A percentile compares a stretch with the other conserved stretches of the same genome.
Conservation (phyloP, 2,888 invertebrate species). For the Diaphora mendica region DNA sequence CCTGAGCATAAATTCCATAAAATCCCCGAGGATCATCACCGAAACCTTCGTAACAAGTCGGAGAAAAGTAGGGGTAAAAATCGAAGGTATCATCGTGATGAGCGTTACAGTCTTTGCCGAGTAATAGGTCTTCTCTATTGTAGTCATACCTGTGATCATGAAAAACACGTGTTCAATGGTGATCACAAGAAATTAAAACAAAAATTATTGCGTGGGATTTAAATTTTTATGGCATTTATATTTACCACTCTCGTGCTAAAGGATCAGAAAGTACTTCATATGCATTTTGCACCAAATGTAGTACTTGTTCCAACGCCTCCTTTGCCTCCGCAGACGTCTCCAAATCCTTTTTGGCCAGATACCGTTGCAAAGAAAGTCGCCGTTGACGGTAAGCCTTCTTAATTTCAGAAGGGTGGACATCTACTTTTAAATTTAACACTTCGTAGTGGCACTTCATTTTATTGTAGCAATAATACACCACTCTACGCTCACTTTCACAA, state of each 20-base stretch:
- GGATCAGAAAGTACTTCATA: conserved; percentile 97
- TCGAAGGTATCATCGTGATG: conserved; percentile 96
- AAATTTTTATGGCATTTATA: conserved; percentile 45
- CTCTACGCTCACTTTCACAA: conserved; percentile 38
- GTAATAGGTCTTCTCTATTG: conserved; percentile 96
- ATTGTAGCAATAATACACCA: too few species aligned
- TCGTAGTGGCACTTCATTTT: conserved; percentile 98
- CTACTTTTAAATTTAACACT: conserved; percentile 91
- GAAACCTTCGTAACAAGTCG: conserved; percentile 96
- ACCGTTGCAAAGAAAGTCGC: conserved; percentile 95
- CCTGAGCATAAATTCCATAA: conserved; percentile 94
- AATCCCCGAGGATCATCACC: conserved; percentile 96
- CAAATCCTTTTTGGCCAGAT: conserved; percentile 95
- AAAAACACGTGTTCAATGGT: not conserved
- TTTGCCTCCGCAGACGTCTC: conserved; percentile 94
- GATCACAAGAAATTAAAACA: conserved; percentile 57
- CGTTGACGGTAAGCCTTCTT: conserved; percentile 93
- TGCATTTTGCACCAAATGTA: conserved; percentile 97
- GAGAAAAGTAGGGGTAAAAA: conserved; percentile 96
- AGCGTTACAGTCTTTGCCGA: conserved; percentile 91
- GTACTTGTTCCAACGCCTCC: conserved; percentile 87
- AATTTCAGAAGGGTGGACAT: conserved; percentile 93
- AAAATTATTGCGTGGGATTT: conserved; percentile 40
- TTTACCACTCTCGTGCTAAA: conserved; percentile 97
- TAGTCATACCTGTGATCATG: conserved; percentile 91